phyloP scores from a whole-genome alignment of 1,140 invertebrate species.

The Phymorhynchus buccinoides region DNA sequence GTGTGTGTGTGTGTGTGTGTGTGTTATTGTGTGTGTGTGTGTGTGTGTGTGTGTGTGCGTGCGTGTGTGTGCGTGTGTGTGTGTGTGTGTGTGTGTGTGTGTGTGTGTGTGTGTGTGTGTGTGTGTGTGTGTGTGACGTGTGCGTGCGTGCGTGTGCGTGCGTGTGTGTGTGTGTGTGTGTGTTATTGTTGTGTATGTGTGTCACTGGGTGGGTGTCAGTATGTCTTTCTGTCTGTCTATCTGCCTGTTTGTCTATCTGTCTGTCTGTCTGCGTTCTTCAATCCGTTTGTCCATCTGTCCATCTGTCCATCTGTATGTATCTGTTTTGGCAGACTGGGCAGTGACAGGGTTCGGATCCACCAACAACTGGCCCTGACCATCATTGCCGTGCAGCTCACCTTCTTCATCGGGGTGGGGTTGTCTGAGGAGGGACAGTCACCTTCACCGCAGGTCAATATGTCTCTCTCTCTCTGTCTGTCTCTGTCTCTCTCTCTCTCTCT shows the following conservation, averaged over 20 bases:
- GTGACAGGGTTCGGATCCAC: conserved; percentile 63
- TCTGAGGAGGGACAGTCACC: conserved; percentile 40
- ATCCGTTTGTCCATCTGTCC: conserved; percentile 17
- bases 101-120: neutral
- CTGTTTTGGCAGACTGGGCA: conserved; percentile 51
- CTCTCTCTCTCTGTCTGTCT: neutral
- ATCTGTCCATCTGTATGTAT: conserved; percentile 18
- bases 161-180: neutral
- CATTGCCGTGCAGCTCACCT: conserved; percentile 60
- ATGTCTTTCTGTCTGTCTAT: neutral
- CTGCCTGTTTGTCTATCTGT: neutral
- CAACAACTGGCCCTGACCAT: conserved; percentile 63
- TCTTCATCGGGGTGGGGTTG: conserved; percentile 60
- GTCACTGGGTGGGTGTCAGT: neutral
- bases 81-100: neutral
- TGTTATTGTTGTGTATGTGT: neutral
- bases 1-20: neutral
- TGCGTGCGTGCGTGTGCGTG: too few relatives aligned
- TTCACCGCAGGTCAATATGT: conserved; percentile 31
- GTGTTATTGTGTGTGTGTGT: neutral
- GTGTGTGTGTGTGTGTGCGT: neutral
- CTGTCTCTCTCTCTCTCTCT: neutral
- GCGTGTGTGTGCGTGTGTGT: neutral
- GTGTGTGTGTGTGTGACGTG: neutral
- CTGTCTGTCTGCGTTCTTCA: neutral